Conservation (phyloP, 2,797 vertebrate species). For the Peromyscus aztecus region DNA sequence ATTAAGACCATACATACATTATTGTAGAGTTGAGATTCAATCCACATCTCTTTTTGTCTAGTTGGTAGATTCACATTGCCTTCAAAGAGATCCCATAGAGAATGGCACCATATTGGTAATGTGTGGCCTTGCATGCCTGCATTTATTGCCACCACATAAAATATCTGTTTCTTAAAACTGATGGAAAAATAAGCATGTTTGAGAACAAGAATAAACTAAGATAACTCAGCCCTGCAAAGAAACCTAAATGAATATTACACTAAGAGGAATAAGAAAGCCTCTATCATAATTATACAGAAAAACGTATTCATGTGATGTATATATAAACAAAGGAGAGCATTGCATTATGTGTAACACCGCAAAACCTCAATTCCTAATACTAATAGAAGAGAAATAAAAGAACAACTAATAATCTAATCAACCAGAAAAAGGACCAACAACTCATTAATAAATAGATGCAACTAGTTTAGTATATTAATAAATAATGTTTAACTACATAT, state of each 20-base stretch:
- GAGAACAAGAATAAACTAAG: background rate
- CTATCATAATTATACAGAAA: no score
- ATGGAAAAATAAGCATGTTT: background rate
- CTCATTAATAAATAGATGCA: background rate
- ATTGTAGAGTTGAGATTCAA: background rate
- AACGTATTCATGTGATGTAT: no score
- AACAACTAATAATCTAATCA: background rate
- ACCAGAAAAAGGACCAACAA: background rate
- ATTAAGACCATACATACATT: background rate
- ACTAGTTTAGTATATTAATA: background rate
- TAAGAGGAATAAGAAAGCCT: background rate
- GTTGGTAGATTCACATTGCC: background rate
- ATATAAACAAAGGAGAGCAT: background rate
- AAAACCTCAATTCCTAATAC: background rate
- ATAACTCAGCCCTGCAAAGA: background rate
- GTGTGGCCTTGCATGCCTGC: background rate
- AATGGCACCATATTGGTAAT: background rate
- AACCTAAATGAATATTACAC: background rate
- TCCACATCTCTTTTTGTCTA: background rate
- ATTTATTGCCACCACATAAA: background rate
- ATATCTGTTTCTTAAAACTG: background rate
- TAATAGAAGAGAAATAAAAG: background rate
- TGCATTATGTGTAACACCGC: background rate
- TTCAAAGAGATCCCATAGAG: background rate
- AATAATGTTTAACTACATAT: background rate